Conservation (phyloP, 2,888 invertebrate genomes). For the Nineta flava region DNA sequence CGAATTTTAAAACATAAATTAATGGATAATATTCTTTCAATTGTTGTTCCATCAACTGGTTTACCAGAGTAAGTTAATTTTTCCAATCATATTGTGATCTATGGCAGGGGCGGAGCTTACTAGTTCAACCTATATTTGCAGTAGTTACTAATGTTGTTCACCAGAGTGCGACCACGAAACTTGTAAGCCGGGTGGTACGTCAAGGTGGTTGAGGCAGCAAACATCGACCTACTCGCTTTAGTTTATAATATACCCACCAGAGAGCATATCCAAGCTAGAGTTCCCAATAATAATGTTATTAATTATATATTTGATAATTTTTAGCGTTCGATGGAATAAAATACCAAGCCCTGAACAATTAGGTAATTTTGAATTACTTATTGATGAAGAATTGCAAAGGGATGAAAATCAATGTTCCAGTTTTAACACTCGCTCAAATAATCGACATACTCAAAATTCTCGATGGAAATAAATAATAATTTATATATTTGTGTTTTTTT, state of each 20-base stretch:
- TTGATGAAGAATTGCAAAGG: slow-evolving; percentile 52
- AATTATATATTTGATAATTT: slow-evolving; percentile 9
- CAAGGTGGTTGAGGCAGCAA: too few relatives aligned
- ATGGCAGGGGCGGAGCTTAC: neutral
- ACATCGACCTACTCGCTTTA: too few relatives aligned
- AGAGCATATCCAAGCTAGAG: too few relatives aligned
- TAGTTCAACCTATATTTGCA: neutral
- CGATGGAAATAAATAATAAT: slow-evolving; percentile 3
- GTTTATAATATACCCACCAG: too few relatives aligned
- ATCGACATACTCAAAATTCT: neutral
- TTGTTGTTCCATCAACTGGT: slow-evolving; percentile 78
- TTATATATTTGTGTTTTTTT: neutral
- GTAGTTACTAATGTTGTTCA: too few relatives aligned
- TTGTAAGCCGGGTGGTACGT: too few relatives aligned
- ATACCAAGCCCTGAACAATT: slow-evolving; percentile 55
- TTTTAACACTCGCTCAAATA: neutral
- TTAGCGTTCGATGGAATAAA: slow-evolving; percentile 72
- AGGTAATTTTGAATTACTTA: slow-evolving; percentile 67
- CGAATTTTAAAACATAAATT: slow-evolving; percentile 85
- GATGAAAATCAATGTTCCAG: slow-evolving; percentile 4
- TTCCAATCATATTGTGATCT: too few relatives aligned
- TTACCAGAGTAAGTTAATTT: slow-evolving; percentile 57
- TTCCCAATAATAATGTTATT: neutral
- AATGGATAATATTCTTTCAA: slow-evolving; percentile 81
- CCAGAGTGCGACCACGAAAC: too few relatives aligned